Base-by-base conservation (phyloP, 2,888 invertebrate species). In the Drosophila hamatofila region DNA sequence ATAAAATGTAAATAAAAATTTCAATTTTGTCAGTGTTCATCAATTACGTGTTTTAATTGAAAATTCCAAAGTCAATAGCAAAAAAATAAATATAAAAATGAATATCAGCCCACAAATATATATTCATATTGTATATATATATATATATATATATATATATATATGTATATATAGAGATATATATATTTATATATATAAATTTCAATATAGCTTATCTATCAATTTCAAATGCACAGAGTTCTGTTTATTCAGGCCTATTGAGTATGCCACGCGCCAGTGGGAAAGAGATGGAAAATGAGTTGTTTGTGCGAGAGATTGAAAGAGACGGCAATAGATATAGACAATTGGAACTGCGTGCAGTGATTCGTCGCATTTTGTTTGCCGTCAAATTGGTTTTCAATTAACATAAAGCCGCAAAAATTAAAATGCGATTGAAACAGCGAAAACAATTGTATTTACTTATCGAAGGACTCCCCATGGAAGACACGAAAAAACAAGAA, bases 11-110 rank as follows among this genome's bases (percentile, higher is more conserved):
- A 84, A 84, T 84, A 84, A 39, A 71, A 67, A 75, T 83, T 84
- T 73, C 68, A 72, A 84, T 82, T 78, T 83, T 78, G 54, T 77
- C 85, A 72, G 61, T 72, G 83, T 83, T 84, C 86, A 84, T 84
- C 84, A 84, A 84, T 86, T 83, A 83, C 80, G 87, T 84, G 87
- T 77, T 86, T 86, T 84, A 84, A 84, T 84, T 84, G 84, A 85
- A 84, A 78, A 80, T 68, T 74, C 75, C 81, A 86, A 80, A 86
- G 87, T 84, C 84, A 84, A 84, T 77, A 84, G 48, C 46, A 71
- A 55, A 71, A 73, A 71, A 39, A 30, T 69, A 65, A 60, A 55
- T 61, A 49, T 48, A 58, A 61, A 69, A 68, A 51, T 59, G 48
- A 48, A 68, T 57, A 55, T 44, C 49, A 46, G 30, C 42, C 49